phyloP scores from a whole-genome alignment of 2,888 invertebrate species.

The Schrankia costaestrigalis region DNA sequence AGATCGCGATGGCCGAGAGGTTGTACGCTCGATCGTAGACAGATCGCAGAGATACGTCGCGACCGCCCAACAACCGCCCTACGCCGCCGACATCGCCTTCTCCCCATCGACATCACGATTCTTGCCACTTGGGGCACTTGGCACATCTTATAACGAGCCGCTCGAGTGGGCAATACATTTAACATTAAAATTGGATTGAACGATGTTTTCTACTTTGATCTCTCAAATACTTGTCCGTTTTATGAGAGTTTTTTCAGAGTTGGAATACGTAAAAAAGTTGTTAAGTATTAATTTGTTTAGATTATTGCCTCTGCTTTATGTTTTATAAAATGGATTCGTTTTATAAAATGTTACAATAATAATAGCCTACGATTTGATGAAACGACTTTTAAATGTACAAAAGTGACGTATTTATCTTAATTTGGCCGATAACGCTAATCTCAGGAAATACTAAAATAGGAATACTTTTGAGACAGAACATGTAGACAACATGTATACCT shows the following conservation, averaged over 20 bases:
- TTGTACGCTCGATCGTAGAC: slow-evolving; percentile 50
- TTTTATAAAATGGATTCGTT: slow-evolving; percentile 12
- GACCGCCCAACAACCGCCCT: slow-evolving; percentile 40
- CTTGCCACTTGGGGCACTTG: slow-evolving; percentile 57
- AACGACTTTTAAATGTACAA: no score
- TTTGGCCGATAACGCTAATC: no score
- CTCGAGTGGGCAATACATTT: slow-evolving; percentile 52
- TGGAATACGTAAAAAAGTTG: slow-evolving; percentile 15
- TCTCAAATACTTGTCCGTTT: slow-evolving; percentile 29
- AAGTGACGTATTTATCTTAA: no score
- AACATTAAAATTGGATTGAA: slow-evolving; percentile 45
- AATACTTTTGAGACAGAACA: no score
- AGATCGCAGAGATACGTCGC: slow-evolving; percentile 66
- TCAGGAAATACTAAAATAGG: no score
- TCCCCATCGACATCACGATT: slow-evolving; percentile 47
- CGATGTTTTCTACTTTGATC: slow-evolving; percentile 42
- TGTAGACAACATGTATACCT: no score
- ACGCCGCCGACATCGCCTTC: slow-evolving; percentile 39
- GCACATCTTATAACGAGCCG: slow-evolving; percentile 53
- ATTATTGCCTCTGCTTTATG: slow-evolving; percentile 7
- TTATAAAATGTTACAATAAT: no score
- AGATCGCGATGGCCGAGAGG: slow-evolving; percentile 53
- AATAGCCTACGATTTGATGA: no score
- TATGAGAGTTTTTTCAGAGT: slow-evolving; percentile 27
- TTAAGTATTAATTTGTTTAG: slow-evolving; percentile 21